phyloP scores from a whole-genome alignment of 1,140 invertebrate species.

The Geopemphigus sp. region DNA sequence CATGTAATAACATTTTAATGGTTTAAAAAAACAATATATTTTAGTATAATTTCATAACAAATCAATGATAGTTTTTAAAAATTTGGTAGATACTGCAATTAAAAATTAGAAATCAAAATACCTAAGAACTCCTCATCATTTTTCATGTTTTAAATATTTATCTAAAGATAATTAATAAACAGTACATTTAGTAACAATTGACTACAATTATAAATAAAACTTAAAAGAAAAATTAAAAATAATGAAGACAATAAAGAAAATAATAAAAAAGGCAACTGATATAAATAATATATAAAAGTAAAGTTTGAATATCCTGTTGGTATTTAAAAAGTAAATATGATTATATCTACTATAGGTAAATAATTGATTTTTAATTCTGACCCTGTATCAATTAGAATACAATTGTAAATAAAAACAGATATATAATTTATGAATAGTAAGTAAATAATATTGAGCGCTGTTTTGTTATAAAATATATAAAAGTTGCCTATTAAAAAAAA shows the following conservation, averaged over 20 bases:
- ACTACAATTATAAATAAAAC: slow-evolving; percentile 29
- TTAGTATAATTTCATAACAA: slow-evolving; percentile 27
- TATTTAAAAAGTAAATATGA: not conserved
- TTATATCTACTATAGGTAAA: not conserved
- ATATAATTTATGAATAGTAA: not conserved
- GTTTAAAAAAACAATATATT: slow-evolving; percentile 7
- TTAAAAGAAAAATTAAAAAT: slow-evolving; percentile 11
- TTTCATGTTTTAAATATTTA: not conserved
- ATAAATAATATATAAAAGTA: not conserved
- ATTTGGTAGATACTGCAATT: slow-evolving; percentile 1
- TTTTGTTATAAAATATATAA: slow-evolving; percentile 11
- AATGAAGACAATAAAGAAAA: not conserved
- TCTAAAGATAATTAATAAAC: too few relatives aligned
- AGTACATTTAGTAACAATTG: slow-evolving; percentile 28
- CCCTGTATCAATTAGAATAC: slow-evolving; percentile 1
- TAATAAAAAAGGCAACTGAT: slow-evolving; percentile 32
- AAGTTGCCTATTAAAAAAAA: slow-evolving; percentile 26
- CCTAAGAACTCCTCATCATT: not conserved
- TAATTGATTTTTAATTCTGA: slow-evolving; percentile 2
- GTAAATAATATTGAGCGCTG: not conserved
- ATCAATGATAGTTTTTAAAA: slow-evolving; percentile 10
- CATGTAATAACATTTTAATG: too few relatives aligned
- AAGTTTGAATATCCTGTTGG: not conserved
- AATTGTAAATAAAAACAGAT: not conserved
- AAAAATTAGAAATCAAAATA: slow-evolving; percentile 18